Percentiles rank a stretch among this genome's conserved stretches.
Conservation (phyloP, 2,797 vertebrate genomes). For the Catharus ustulatus region DNA sequence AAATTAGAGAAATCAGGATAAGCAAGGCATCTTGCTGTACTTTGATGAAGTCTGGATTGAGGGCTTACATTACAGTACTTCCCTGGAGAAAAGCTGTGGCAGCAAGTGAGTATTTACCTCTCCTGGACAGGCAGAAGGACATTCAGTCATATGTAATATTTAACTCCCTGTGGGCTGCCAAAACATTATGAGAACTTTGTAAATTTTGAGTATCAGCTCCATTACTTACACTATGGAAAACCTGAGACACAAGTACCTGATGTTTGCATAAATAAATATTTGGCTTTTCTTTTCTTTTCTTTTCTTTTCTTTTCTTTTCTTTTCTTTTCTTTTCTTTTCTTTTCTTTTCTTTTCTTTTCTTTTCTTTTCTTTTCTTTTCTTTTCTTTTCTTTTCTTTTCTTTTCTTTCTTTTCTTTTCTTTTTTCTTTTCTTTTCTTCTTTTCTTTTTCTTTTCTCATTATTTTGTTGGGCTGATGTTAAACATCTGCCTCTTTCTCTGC, state of each 20-base stretch:
- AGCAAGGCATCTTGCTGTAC: neutral
- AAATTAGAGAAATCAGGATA: neutral
- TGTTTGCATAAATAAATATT: neutral
- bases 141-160: neutral
- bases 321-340: fast-evolving
- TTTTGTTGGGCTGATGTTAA: neutral
- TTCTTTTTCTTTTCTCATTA: fast-evolving
- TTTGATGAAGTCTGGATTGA: neutral
- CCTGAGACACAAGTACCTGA: neutral
- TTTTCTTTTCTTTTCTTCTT: neutral
- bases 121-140: neutral
- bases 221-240: neutral
- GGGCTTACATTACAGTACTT: neutral
- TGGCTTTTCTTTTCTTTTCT: too few relatives aligned
- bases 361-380: fast-evolving
- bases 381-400: too few relatives aligned
- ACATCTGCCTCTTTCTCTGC: neutral
- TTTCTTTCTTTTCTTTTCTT: too few relatives aligned
- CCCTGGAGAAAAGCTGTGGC: neutral
- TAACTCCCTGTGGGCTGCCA: neutral
- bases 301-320: too few relatives aligned
- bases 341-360: neutral
- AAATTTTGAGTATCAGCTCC: neutral
- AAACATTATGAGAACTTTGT: neutral
- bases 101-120: neutral